Conservation (phyloP, 1,140 invertebrate genomes). For the Xylocopa sonorina region DNA sequence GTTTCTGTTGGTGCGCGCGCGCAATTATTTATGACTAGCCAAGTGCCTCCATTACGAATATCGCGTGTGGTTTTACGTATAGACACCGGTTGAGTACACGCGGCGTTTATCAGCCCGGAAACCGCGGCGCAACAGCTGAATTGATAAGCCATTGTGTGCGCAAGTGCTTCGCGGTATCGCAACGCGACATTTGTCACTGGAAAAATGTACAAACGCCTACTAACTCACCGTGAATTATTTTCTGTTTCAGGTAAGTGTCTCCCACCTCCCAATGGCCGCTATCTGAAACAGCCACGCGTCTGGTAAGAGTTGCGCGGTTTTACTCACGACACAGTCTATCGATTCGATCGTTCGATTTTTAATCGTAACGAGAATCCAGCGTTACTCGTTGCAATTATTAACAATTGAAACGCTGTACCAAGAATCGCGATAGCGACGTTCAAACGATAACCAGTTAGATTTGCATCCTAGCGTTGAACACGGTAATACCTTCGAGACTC, state of each 20-base stretch:
- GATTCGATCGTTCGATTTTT: neutral
- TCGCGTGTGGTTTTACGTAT: neutral
- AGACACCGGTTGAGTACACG: neutral
- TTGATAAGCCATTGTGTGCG: slow-evolving; percentile 28
- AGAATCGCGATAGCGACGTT: too few relatives aligned
- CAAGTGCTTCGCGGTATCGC: slow-evolving; percentile 17
- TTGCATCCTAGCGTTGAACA: too few relatives aligned
- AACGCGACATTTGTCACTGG: neutral
- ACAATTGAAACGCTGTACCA: too few relatives aligned
- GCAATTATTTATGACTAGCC: neutral
- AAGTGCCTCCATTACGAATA: neutral
- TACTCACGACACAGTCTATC: too few relatives aligned
- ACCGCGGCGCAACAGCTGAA: slow-evolving; percentile 1
- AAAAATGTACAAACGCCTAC: neutral
- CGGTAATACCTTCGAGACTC: too few relatives aligned
- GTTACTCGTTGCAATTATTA: too few relatives aligned
- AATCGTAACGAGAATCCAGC: too few relatives aligned
- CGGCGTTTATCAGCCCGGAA: slow-evolving; percentile 9
- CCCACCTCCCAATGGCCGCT: too few relatives aligned
- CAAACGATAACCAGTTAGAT: too few relatives aligned
- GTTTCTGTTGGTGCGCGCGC: too few relatives aligned
- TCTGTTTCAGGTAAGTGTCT: slow-evolving; percentile 46
- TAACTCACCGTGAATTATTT: neutral
- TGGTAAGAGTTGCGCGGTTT: too few relatives aligned
- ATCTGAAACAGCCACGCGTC: neutral